Evolutionary conservation across 92 coral and sea anemone genomes (phyloP).

Genomic region (Umimayanthus chanpuru): DNA sequence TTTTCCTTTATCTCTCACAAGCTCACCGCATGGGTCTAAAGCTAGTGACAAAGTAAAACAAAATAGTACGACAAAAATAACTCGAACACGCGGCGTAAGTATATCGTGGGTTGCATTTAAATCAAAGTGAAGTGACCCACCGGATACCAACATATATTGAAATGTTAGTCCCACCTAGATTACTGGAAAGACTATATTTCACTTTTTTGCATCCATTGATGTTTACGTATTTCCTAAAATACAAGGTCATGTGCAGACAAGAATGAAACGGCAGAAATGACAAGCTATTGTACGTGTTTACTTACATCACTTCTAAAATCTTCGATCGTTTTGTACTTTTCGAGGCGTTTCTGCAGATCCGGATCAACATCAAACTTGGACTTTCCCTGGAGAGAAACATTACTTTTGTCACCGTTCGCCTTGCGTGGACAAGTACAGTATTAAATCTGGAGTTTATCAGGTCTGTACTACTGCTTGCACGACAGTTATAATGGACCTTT

Average conservation of each 20-base stretch:
- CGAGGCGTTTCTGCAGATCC: constrained; percentile 82
- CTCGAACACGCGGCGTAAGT: neutral
- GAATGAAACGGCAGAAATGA: neutral
- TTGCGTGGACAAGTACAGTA: too few relatives aligned
- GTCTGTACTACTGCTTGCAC: too few relatives aligned
- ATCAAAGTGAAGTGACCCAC: too few relatives aligned
- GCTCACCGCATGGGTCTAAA: neutral
- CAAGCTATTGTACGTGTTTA: neutral
- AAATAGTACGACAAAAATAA: neutral
- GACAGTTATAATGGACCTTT: too few relatives aligned
- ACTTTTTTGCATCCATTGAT: neutral
- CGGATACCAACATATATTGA: neutral
- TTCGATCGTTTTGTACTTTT: constrained; percentile 89
- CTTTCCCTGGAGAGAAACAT: constrained; percentile 71
- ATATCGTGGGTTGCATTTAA: too few relatives aligned
- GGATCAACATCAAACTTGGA: constrained; percentile 81
- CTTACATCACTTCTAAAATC: constrained; percentile 98
- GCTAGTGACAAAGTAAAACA: too few relatives aligned
- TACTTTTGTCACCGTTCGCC: neutral
- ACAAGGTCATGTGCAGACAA: neutral
- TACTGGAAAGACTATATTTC: neutral
- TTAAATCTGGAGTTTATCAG: too few relatives aligned
- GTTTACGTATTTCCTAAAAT: too few relatives aligned
- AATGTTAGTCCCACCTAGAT: too few relatives aligned
- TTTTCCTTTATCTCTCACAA: neutral